A percentile compares a stretch with the other conserved stretches of the same genome.
These are phyloP conservation scores for Oncopodura yosiiana DNA, from an alignment of 1,140 invertebrate genomes.

Conservation along the genomic window DNA sequence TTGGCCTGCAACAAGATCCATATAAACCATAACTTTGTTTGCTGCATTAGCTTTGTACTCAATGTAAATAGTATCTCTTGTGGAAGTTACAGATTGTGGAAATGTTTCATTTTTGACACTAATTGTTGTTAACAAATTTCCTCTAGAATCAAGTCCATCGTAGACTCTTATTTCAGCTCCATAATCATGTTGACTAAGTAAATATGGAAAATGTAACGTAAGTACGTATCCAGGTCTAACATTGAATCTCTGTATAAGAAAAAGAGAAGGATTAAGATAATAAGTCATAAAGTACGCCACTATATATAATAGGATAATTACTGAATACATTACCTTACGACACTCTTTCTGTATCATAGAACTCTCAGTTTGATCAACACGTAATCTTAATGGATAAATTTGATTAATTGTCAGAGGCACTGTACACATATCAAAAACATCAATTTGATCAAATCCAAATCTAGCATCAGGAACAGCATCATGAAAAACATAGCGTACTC, in stretches of 20 bases:
- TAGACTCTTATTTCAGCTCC: constrained; percentile 62
- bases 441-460: constrained; percentile 51
- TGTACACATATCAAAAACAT: constrained; percentile 71
- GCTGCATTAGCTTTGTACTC: constrained; percentile 58
- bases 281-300: constrained; percentile 2
- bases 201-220: constrained; percentile 70
- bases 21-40: constrained; percentile 58
- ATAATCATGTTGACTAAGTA: constrained; percentile 59
- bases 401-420: constrained; percentile 67
- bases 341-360: constrained; percentile 56
- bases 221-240: constrained; percentile 64
- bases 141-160: constrained; percentile 60
- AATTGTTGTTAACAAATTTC: constrained; percentile 58
- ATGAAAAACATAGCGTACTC: constrained; percentile 70
- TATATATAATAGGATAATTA: not conserved
- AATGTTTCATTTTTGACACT: constrained; percentile 64
- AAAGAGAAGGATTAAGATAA: constrained; percentile 21
- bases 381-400: constrained; percentile 68
- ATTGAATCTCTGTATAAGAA: constrained; percentile 52
- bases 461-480: constrained; percentile 53
- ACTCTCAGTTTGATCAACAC: constrained; percentile 63
- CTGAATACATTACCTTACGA: constrained; percentile 47
- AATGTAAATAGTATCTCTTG: constrained; percentile 62
- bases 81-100: constrained; percentile 72
- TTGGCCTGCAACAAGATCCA: constrained; percentile 63